phyloP scores from a whole-genome alignment of 2,797 vertebrate genomes.

The Poeciliopsis turneri region DNA sequence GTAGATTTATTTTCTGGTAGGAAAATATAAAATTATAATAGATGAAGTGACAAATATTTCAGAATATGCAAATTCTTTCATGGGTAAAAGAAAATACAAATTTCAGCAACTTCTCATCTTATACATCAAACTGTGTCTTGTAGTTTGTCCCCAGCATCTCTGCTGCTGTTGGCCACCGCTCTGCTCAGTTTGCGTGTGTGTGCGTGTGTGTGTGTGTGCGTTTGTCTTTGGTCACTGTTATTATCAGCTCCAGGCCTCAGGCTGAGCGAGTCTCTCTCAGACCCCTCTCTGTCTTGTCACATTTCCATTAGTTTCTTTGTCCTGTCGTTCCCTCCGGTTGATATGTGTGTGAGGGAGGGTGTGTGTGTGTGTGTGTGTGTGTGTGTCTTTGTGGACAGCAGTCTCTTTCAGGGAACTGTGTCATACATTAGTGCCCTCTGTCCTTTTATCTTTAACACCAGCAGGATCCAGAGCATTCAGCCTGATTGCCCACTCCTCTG shows the following conservation, averaged over 20 bases:
- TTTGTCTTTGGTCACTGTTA: conserved; percentile 45
- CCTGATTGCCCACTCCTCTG: conserved; percentile 8
- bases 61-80: neutral
- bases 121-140: conserved; percentile 43
- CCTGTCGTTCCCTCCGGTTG: conserved; percentile 48
- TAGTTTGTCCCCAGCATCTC: conserved; percentile 36
- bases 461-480: conserved; percentile 20
- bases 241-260: conserved; percentile 61
- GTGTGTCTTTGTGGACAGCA: neutral
- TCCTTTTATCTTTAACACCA: conserved; percentile 44
- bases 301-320: conserved; percentile 72
- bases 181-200: conserved; percentile 26
- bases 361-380: conserved; percentile 13
- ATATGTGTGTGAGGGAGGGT: conserved; percentile 23
- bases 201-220: conserved; percentile 23
- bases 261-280: conserved; percentile 56
- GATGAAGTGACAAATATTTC: neutral
- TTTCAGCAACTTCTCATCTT: conserved; percentile 12
- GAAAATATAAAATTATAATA: neutral
- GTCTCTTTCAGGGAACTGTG: conserved; percentile 44
- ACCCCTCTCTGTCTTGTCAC: conserved; percentile 69
- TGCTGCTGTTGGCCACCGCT: conserved; percentile 37
- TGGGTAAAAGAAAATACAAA: neutral
- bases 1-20: neutral
- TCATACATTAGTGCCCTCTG: conserved; percentile 44